Evolutionary conservation across 2,797 vertebrate genomes (phyloP).

Genomic region (Catharus ustulatus): DNA sequence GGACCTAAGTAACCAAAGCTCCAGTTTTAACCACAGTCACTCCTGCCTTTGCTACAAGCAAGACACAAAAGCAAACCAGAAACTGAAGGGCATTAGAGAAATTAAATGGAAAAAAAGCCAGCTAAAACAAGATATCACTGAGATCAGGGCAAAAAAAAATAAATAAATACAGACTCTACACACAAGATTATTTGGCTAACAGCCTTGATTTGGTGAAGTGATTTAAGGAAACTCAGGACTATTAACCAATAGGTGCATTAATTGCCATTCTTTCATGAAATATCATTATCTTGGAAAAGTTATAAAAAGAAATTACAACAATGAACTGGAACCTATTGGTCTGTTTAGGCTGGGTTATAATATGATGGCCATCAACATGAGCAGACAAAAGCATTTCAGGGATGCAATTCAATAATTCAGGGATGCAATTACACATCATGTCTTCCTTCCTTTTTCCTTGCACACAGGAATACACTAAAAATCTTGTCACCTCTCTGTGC

Average conservation of each 20-base stretch:
- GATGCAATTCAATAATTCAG: background rate
- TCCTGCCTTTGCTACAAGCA: background rate
- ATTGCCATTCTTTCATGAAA: background rate
- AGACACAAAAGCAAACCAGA: background rate
- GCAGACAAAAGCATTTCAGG: background rate
- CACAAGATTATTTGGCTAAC: background rate
- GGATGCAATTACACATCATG: background rate
- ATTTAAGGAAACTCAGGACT: background rate
- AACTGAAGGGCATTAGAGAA: background rate
- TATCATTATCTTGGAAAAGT: background rate
- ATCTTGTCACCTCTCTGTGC: background rate
- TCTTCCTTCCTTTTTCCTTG: background rate
- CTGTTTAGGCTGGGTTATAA: background rate
- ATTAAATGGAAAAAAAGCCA: background rate
- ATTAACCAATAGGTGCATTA: background rate
- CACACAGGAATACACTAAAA: background rate
- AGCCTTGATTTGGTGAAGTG: background rate
- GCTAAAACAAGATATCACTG: background rate
- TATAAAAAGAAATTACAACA: background rate
- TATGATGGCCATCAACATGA: background rate
- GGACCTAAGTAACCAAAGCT: background rate
- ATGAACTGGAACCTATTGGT: background rate
- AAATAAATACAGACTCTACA: background rate
- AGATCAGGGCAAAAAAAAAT: background rate
- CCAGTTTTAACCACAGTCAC: background rate